Base-by-base conservation (phyloP, 1,140 invertebrate genomes). In the Trissolcus basalis region DNA sequence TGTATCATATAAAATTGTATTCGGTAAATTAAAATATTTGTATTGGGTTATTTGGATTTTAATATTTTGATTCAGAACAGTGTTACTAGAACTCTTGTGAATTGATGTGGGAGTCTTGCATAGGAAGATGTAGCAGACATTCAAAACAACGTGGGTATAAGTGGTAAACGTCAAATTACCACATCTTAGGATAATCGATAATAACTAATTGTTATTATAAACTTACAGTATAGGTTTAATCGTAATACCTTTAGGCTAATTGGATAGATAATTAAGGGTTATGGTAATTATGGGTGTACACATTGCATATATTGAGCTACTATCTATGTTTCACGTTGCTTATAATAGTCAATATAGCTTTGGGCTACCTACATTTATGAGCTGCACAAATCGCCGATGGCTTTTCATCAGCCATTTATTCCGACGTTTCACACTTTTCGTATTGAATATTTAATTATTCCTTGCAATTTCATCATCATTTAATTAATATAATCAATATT, bases 201-300 rank as follows among this genome's bases (percentile, higher is more conserved):
- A 65, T 82, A 81, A 84, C 84, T 87, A 89, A 89, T 89, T 88
- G 86, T 89, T 89, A 87, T 89, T 88, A 89, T 88, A 88, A 89
- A 88, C 86, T 89, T 88, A 85, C 80, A 86, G 83, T 85, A 85
- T 86, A 86, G 83, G 82, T 87, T 87, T 89, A 89, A 89, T 89
- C 86, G 85, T 87, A 89, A 89, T 87, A 88, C 83, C 87, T 88
- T 69, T 60, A 72, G 87, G 87, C 86, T 89, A 89, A 88, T 88
- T 88, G 86, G 85, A 88, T 88, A 86, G 86, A 89, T 88, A 87
- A 89, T 88, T 89, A 87, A 87, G 86, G 87, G 87, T 88, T 84
- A 87, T 85, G 85, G 87, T 87, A 89, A 88, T 88, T 88, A 88
- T 82, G 74, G 67, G 75, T 82, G 80, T 83, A 83, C 85, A 84